Conservation (phyloP, 2,797 vertebrate genomes). For the Thalassophryne amazonica region DNA sequence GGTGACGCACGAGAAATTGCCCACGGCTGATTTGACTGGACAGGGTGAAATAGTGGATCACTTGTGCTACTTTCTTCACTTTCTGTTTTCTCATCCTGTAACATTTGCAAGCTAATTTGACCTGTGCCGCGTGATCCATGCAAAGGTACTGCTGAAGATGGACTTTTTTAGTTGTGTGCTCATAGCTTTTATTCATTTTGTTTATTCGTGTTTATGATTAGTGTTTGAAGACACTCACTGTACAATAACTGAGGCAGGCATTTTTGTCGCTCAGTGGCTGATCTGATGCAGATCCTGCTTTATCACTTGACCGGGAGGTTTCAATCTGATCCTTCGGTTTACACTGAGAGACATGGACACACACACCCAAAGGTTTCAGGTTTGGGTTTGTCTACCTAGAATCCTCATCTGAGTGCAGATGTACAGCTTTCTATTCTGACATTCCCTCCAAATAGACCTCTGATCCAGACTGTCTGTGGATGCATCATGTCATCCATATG, state of each 20-base stretch:
- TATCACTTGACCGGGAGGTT: conserved; percentile 20
- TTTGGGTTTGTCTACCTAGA: not conserved
- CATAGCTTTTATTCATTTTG: conserved; percentile 34
- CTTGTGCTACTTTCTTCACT: conserved; percentile 34
- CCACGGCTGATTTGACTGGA: conserved; percentile 65
- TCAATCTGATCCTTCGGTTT: conserved; percentile 25
- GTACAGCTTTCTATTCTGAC: conserved; percentile 21
- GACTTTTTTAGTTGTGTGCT: conserved; percentile 34
- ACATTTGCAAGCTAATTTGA: conserved; percentile 61
- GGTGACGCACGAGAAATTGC: conserved; percentile 65
- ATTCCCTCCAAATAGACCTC: conserved; percentile 34
- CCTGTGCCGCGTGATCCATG: conserved; percentile 73
- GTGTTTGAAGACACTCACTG: conserved; percentile 67
- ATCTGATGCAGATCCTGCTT: conserved; percentile 37
- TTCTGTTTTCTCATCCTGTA: conserved; percentile 20
- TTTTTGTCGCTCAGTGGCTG: conserved; percentile 18
- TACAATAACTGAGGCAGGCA: conserved; percentile 41
- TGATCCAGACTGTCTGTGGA: conserved; percentile 39
- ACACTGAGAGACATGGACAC: conserved; percentile 10
- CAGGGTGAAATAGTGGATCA: conserved; percentile 69
- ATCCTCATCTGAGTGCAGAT: conserved; percentile 2
- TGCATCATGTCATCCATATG: conserved; percentile 55
- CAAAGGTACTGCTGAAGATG: conserved; percentile 52
- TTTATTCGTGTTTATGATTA: conserved; percentile 12
- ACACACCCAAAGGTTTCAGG: conserved; percentile 15